Base-by-base conservation (phyloP, 2,888 invertebrate genomes). In the Latheticus oryzae region DNA sequence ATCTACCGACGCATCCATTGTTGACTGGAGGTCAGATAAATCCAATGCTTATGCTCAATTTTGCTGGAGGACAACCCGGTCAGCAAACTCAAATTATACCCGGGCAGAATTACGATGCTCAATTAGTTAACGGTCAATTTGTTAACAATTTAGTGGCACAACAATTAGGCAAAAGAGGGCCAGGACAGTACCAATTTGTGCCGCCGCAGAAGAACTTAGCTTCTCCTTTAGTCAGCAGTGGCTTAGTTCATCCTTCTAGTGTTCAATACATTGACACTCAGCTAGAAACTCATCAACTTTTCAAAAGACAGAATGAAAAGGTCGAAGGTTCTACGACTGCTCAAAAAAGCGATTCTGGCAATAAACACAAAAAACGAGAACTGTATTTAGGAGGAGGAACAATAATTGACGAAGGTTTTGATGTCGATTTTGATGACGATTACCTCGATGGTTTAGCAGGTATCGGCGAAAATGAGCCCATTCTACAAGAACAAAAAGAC, bases 341-440 rank as follows among this genome's bases (percentile, higher is more conserved):
- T 1, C 58, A 61, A 32, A 70, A 68, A 2, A 15, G 13, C 1
- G 56, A 62, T 2, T n/a, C n/a, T n/a, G n/a, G n/a, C n/a, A 63
- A 55, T 73, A 85, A 82, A 69, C 48, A 85, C 42, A 82, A 82
- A 40, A 89, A 90, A 66, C 83, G 90, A 0, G 90, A 87, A 1
- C 73, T 90, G 16, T 81, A 88, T 0, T 72, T 90, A 3, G 82
- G 85, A 0, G 89, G 89, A 60, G 90, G 89, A 0, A 84, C 87
- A 0, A 78, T 90, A 35, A 79, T 89, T 0, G 88, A 90, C 63
- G 66, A 64, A 65, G 81, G 83, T 0, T 77, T 83, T 0, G 8
- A 55, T 8, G 56, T 74, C 0, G 48, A 75, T 5, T 75, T 72
- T 26, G 82, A 85, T 65, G 82, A 84, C 62, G 83, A 84, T 5